These are phyloP conservation scores for Salvator merianae DNA, from an alignment of 2,113 vertebrate genomes.

Conservation along the genomic window DNA sequence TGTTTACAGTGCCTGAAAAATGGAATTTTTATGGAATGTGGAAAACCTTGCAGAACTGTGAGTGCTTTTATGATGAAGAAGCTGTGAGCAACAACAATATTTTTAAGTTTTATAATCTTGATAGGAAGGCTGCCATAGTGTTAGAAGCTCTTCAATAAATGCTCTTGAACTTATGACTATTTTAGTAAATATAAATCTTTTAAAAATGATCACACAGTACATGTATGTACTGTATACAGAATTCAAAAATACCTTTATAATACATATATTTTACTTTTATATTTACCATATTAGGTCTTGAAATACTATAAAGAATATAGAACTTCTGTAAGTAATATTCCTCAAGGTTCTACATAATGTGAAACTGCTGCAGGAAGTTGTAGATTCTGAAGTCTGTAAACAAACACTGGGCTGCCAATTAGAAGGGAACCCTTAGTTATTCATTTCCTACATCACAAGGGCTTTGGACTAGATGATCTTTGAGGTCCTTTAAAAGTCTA, in stretches of 20 bases:
- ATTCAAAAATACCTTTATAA: too few species aligned
- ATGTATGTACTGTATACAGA: too few species aligned
- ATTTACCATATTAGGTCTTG: neutral
- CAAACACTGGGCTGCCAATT: neutral
- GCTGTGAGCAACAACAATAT: neutral
- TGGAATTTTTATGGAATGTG: neutral
- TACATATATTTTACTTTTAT: too few species aligned
- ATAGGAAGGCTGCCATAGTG: neutral
- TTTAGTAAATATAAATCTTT: neutral
- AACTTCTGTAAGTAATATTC: slow-evolving; percentile 56
- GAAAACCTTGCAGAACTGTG: neutral
- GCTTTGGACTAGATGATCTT: neutral
- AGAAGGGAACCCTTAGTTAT: neutral
- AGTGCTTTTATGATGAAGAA: neutral
- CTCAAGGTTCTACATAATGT: slow-evolving; percentile 20
- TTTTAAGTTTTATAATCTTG: neutral
- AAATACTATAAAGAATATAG: neutral
- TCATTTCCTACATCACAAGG: neutral
- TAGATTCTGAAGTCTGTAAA: neutral
- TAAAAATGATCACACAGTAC: neutral
- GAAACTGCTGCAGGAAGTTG: slow-evolving; percentile 2
- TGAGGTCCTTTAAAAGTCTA: neutral
- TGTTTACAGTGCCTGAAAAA: slow-evolving; percentile 9
- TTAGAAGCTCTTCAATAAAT: neutral
- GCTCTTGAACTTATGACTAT: neutral